Evolutionary conservation across 1,140 invertebrate genomes (phyloP), one percentile per base, ranked within the genome.

Genomic region (Babylonia areolata): DNA sequence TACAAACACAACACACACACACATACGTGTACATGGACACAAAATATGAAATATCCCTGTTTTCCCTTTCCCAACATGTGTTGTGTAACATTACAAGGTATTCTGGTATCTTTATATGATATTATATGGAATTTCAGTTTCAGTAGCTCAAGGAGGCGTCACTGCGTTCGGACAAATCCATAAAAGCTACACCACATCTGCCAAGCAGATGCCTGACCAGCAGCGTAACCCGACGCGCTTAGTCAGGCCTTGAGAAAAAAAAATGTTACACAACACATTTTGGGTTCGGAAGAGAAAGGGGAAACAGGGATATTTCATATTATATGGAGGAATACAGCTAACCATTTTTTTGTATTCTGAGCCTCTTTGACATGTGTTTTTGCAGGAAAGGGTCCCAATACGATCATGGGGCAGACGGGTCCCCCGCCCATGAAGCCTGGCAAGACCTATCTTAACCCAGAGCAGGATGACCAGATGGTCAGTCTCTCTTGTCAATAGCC

Each of bases 391-490:
- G 77, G 71, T 89, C 64, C 87, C 84, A 75, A n/a, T 15, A 84
- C 64, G 33, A 71, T 69, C 64, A 79, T 86, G 33, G 85, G 83
- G 40, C 42, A 54, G 39, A 86, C 86, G 6, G 90, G 91, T 5
- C 88, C 89, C n/a, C 89, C 88, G 20, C 88, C 88, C 6, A 86
- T 91, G 85, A 86, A 88, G 20, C 88, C 91, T 9, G 85, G 86
- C 15, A 88, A 88, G 33, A 81, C 54, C 23, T 91, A 91, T 84
- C 82, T 91, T 31, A 91, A 91, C 73, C 87, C 88, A 58, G 90
- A 87, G 17, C 87, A 87, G 35, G 91, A 91, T 54, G 91, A 91
- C 35, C 91, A 91, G 46, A 91, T 91, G 91, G 91, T 91, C 82
- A 84, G 88, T 51, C 9, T n/a, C n/a, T n/a, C n/a, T n/a, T n/a